These are phyloP conservation scores for Gonocerus acuteangulatus DNA, from an alignment of 2,888 invertebrate species.

Conservation along the genomic window DNA sequence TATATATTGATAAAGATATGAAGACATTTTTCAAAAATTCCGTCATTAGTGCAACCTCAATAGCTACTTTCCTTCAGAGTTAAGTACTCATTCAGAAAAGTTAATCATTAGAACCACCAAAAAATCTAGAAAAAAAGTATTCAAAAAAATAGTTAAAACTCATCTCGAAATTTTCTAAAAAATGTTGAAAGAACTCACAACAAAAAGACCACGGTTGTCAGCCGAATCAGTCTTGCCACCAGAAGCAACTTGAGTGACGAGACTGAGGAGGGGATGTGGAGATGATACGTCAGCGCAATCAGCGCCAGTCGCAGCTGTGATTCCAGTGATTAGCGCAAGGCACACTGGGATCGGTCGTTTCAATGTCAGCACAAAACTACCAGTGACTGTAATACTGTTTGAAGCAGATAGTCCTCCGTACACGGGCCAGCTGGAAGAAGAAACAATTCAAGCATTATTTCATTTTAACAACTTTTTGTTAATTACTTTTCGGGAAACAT, in stretches of 20 bases:
- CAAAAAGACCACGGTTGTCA: conserved; percentile 62
- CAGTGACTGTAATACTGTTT: conserved; percentile 84
- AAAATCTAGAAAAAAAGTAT: no score
- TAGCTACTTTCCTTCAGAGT: no score
- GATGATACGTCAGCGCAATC: conserved; percentile 50
- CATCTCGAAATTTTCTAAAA: no score
- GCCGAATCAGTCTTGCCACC: conserved; percentile 53
- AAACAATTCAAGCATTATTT: neutral
- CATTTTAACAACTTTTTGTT: no score
- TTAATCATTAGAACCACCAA: no score
- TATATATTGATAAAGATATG: no score
- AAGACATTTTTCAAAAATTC: no score
- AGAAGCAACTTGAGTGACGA: conserved; percentile 72
- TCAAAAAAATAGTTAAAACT: no score
- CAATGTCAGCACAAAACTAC: conserved; percentile 76
- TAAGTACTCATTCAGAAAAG: no score
- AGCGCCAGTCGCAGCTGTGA: conserved; percentile 52
- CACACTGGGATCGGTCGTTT: conserved; percentile 83
- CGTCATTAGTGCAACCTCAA: no score
- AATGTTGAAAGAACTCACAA: conserved; percentile 64
- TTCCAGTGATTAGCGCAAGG: conserved; percentile 60
- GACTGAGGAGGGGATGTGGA: conserved; percentile 60
- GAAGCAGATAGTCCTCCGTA: conserved; percentile 71
- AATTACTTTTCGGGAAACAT: no score
- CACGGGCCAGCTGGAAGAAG: conserved; percentile 54